phyloP scores from a whole-genome alignment of 1,140 invertebrate species.

The Drosophila subobscura region DNA sequence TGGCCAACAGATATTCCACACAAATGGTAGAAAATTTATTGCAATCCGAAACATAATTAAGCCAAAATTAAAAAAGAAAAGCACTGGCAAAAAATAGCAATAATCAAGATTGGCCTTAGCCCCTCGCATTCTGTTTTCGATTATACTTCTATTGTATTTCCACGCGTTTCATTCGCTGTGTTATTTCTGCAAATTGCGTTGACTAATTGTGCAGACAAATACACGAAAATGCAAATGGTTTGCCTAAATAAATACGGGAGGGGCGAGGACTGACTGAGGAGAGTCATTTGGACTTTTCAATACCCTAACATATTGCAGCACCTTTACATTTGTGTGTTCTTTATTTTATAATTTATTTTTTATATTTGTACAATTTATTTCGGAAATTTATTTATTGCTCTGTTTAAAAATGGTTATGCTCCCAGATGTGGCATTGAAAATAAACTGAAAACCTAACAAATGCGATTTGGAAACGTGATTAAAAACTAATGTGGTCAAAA shows the following conservation, averaged over 20 bases:
- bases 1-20: constrained; percentile 63
- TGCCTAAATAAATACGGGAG: constrained; percentile 39
- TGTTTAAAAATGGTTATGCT: not conserved
- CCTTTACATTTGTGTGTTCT: too few relatives aligned
- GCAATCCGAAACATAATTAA: constrained; percentile 66
- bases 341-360: too few relatives aligned
- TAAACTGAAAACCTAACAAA: constrained; percentile 35
- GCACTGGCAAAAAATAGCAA: constrained; percentile 38
- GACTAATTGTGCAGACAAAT: constrained; percentile 64
- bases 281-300: not conserved
- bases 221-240: constrained; percentile 27
- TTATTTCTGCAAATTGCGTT: constrained; percentile 61
- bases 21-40: constrained; percentile 60
- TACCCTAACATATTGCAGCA: constrained; percentile 8
- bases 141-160: constrained; percentile 18
- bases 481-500: constrained; percentile 78
- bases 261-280: not conserved
- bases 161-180: constrained; percentile 38
- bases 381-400: not conserved
- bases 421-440: constrained; percentile 14
- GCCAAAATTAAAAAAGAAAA: constrained; percentile 50
- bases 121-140: constrained; percentile 3
- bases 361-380: too few relatives aligned
- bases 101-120: constrained; percentile 59
- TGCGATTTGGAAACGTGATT: constrained; percentile 65